Conservation (phyloP, 2,888 invertebrate genomes). For the Tipula confusa region DNA sequence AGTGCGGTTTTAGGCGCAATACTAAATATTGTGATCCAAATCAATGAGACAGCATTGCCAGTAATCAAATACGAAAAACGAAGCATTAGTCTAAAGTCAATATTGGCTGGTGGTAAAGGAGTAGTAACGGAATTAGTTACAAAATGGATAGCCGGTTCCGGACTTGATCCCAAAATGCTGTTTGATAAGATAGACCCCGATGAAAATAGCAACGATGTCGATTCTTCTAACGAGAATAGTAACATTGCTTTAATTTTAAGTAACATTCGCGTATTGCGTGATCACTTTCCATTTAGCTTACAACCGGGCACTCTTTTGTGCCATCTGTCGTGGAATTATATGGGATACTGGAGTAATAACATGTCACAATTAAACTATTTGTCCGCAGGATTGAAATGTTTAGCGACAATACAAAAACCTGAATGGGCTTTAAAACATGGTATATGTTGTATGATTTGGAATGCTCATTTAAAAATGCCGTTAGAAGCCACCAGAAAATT, state of each 20-base stretch:
- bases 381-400: slow-evolving; percentile 60
- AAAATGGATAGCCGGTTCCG: slow-evolving; percentile 75
- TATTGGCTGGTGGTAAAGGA: slow-evolving; percentile 65
- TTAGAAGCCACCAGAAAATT: slow-evolving; percentile 72
- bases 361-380: slow-evolving; percentile 62
- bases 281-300: slow-evolving; percentile 83
- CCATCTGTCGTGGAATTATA: slow-evolving; percentile 90
- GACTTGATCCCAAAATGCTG: slow-evolving; percentile 62
- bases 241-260: slow-evolving; percentile 53
- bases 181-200: slow-evolving; percentile 44
- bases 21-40: slow-evolving; percentile 46
- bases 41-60: slow-evolving; percentile 49
- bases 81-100: slow-evolving; percentile 62
- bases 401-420: slow-evolving; percentile 39
- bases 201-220: slow-evolving; percentile 33
- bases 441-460: slow-evolving; percentile 81
- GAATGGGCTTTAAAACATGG: slow-evolving; percentile 61
- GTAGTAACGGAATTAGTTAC: slow-evolving; percentile 86
- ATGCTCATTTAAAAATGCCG: slow-evolving; percentile 75
- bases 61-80: slow-evolving; percentile 55
- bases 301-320: slow-evolving; percentile 72
- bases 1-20: slow-evolving; percentile 66
- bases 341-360: slow-evolving; percentile 79
- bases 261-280: slow-evolving; percentile 60
- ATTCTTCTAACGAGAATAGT: neutral